Conservation (phyloP, 2,888 invertebrate genomes). For the Cosmorhoe ocellata region DNA sequence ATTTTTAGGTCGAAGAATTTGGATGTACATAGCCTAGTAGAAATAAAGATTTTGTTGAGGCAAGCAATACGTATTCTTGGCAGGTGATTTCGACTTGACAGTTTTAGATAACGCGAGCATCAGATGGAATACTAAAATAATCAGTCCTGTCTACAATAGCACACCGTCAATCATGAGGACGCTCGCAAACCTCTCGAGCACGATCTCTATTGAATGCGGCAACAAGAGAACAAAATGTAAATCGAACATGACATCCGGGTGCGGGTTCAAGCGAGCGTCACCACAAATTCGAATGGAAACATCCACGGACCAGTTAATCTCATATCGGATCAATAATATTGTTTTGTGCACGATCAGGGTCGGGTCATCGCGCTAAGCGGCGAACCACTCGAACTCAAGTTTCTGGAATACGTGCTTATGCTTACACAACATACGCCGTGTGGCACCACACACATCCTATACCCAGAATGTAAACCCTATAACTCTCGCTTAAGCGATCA, state of each 20-base stretch:
- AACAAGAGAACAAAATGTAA: conserved; percentile 66
- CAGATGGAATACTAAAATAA: conserved; percentile 10
- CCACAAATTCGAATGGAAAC: conserved; percentile 70
- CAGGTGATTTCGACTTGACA: not conserved
- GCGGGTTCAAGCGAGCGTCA: conserved; percentile 71
- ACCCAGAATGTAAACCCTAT: conserved; percentile 42
- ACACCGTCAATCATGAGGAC: conserved; percentile 57
- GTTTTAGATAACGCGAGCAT: not conserved
- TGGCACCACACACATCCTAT: conserved; percentile 37
- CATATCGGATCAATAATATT: conserved; percentile 69
- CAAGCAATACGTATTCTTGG: not conserved
- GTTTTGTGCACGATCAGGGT: conserved; percentile 62
- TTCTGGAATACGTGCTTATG: conserved; percentile 35
- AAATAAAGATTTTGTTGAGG: not conserved
- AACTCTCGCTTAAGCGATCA: conserved; percentile 40
- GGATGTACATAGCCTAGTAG: too few species aligned
- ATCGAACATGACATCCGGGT: conserved; percentile 77
- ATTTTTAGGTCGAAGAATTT: conserved; percentile 28
- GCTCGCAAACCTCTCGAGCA: conserved; percentile 49
- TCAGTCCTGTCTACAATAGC: conserved; percentile 28
- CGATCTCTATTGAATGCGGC: conserved; percentile 60
- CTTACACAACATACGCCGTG: conserved; percentile 38
- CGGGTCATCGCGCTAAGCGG: conserved; percentile 71
- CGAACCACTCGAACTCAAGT: conserved; percentile 59
- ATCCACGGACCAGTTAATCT: conserved; percentile 72